phyloP scores from a whole-genome alignment of 2,888 invertebrate genomes.

The Limnephilus rhombicus region DNA sequence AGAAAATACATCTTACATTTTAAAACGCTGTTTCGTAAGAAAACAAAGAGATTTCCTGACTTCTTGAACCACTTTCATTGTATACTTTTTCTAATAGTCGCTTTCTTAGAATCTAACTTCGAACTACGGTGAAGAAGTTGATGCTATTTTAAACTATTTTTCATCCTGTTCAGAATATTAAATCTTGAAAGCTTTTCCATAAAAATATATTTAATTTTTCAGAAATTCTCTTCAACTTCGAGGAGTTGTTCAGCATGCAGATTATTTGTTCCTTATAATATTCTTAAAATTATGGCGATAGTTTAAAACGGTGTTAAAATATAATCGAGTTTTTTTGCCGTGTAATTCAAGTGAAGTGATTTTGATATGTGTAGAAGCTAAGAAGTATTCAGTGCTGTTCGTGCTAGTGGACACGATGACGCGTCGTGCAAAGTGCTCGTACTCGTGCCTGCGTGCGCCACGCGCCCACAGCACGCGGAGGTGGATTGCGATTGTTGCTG shows the following conservation, averaged over 20 bases:
- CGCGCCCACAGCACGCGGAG: conserved; percentile 16
- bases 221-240: background rate
- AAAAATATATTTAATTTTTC: background rate
- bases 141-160: background rate
- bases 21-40: background rate
- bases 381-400: conserved; percentile 21
- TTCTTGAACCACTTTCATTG: background rate
- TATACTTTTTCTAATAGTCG: background rate
- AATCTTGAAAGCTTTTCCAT: background rate
- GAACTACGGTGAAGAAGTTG: background rate
- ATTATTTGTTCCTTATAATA: background rate
- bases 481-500: conserved; percentile 25
- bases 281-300: background rate
- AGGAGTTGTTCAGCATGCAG: background rate
- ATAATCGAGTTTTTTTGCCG: background rate
- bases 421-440: conserved; percentile 28
- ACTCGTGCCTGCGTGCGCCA: conserved; percentile 40
- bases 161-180: background rate
- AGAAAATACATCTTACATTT: background rate
- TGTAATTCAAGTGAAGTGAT: background rate
- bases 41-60: background rate
- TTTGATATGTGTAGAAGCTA: background rate
- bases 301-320: background rate
- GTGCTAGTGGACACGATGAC: conserved; percentile 42
- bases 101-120: background rate